Base-by-base conservation (phyloP, 2,888 invertebrate species). In the Drosophila histrio region DNA sequence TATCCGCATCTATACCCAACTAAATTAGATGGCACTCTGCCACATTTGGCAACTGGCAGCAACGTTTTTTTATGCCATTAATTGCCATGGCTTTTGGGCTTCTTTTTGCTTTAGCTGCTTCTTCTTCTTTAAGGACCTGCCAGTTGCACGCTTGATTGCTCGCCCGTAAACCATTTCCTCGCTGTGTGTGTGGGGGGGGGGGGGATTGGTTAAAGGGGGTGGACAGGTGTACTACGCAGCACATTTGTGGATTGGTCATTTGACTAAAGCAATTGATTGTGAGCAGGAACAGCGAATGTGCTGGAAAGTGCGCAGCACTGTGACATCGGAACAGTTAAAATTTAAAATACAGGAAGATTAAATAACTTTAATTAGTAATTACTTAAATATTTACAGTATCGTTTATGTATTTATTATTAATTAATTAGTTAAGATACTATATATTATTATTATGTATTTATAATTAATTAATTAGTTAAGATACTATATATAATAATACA, bases 141-240 rank as follows among this genome's bases (percentile, higher is more conserved):
- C 34, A 64, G 53, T 59, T 53, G 63, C 86, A 67, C 66, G 70
- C 66, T 75, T 79, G 79, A 73, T 82, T 85, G 80, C 82, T 56
- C 54, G 67, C 53, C 71, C 76, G 65, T 65, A 62, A 74, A 65
- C 38, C 49, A 68, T 68, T 74, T 61, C 50, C 15, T 8, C n/a
- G 43, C 24, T 15, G 19, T n/a, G 19, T n/a, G 9, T 13, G 17
- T 3, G 11, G 8, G 17, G 24, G 9, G 3, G 5, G 4, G 3
- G 13, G 26, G 24, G n/a, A 7, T 13, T n/a, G 15, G 44, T n/a
- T n/a, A n/a, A n/a, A n/a, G n/a, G n/a, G n/a, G 17, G 13, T 17
- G 22, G 24, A 41, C 60, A 72, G 75, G 77, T 67, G 41, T 44
- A 59, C 41, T 58, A 44, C 50, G 44, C 22, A 64, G 28, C 41